Evolutionary conservation across 2,113 vertebrate species (phyloP), one percentile per base, ranked within the genome.

Genomic region (Phasianus colchicus): DNA sequence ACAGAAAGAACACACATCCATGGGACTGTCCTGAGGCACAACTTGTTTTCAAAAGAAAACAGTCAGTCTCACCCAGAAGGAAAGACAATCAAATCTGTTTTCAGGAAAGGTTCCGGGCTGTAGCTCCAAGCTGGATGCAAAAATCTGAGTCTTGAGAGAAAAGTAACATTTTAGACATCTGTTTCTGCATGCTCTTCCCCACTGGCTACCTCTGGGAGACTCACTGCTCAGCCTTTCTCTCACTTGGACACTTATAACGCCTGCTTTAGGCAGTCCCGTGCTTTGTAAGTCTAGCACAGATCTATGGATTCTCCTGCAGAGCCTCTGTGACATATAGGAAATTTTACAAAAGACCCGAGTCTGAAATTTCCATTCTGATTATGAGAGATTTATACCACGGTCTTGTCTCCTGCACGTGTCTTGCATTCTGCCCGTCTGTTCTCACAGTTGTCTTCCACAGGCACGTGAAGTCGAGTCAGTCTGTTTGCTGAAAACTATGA

Each of bases 401-500:
- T n/a, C 24, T 30, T 78, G 11, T 47, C 25, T 88, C n/a, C 55
- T 84, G 54, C 32, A 25, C 38, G 16, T 48, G n/a, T 87, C 87
- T 89, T 61, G 60, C 64, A 42, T 87, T 81, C 84, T 92, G 74
- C 77, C 38, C 69, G n/a, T 12, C 32, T 87, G 47, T 75, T 84
- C 88, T 84, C 77, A 67, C 81, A 55, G 60, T 82, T 78, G 34
- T 69, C 38, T 93, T 92, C n/a, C 38, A 32, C n/a, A 43, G 11
- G 69, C 69, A 52, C 54, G 30, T 80, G 88, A 88, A 88, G 32
- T 54, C 52, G 72, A 60, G 69, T 72, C 89, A 75, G 34, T 76
- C 83, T 92, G 55, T 75, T 83, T 63, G 40, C 55, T 93, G 80
- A 83, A 86, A 92, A 48, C 55, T 90, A 13, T 42, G 61, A 71